Base-by-base conservation (phyloP, 1,140 invertebrate genomes). In the Drosophila erecta region DNA sequence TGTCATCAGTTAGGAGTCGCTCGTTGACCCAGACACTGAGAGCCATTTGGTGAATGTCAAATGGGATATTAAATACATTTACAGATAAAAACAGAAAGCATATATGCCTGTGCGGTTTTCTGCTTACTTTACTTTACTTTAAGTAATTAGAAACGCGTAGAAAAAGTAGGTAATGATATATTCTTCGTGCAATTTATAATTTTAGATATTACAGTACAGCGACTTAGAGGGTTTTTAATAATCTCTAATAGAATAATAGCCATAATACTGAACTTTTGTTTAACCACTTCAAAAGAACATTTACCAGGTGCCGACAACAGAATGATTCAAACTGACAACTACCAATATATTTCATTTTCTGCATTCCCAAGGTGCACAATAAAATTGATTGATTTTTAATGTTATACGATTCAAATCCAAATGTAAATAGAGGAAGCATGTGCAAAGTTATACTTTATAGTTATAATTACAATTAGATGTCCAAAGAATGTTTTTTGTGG, bases 231-330 rank as follows among this genome's bases (percentile, higher is more conserved):
- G 30, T 30, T 30, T 30, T 10, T 30, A 30, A 40, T 62, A 62
- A 66, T 64, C 64, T 62, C 44, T 62, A 24, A 64, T 33, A 47
- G 46, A 7, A 27, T 12, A 27, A 27, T 27, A 43, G 59, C n/a
- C 30, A 37, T 67, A 67, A 67, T 67, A 67, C 64, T 67, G 64
- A 65, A 44, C 30, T 40, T 51, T 35, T 49, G 47, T 43, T 33
- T 35, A 60, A 43, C 58, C 64, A 64, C 58, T 43, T 27, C 14
- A 24, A 37, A 60, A 43, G 37, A 64, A 50, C 61, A 41, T 22
- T 64, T 60, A 30, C 27, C 40, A 12, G 5, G n/a, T 24, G 56
- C 2, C 27, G 61, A 41, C 11, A 41, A 38, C 12, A 43, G 58
- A 67, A 67, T 62, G 37, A 24, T 50, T 41, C 14, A 11, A 35